Conservation (phyloP, 2,797 vertebrate species). For the Lindbergichthys nudifrons region DNA sequence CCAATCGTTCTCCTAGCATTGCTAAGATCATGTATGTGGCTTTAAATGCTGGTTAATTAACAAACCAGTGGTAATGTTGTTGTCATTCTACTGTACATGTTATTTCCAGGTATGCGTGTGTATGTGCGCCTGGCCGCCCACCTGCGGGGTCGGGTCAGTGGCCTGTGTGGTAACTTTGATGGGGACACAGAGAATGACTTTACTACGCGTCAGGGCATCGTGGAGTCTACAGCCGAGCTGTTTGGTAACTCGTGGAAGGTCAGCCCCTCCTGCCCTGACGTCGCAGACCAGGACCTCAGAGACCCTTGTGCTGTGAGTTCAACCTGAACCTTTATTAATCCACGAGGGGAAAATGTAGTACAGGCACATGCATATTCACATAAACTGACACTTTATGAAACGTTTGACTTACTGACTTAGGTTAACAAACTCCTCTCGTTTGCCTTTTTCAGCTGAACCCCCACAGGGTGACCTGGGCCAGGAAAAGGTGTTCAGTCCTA, state of each 20-base stretch:
- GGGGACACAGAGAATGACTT: slow-evolving; percentile 92
- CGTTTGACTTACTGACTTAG: background rate
- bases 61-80: background rate
- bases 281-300: slow-evolving; percentile 79
- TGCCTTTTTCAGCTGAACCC: slow-evolving; percentile 79
- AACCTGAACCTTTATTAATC: background rate
- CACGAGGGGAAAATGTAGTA: no score
- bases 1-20: background rate
- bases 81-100: background rate
- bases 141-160: slow-evolving; percentile 84
- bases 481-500: slow-evolving; percentile 84
- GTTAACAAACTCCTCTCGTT: background rate
- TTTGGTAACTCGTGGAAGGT: slow-evolving; percentile 95
- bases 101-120: slow-evolving; percentile 88
- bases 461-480: slow-evolving; percentile 88
- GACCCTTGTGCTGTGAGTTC: slow-evolving; percentile 88
- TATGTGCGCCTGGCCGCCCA: slow-evolving; percentile 86
- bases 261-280: slow-evolving; percentile 90
- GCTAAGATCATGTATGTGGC: background rate
- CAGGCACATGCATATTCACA: background rate
- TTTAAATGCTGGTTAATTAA: background rate
- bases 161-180: slow-evolving; percentile 93
- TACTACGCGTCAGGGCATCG: slow-evolving; percentile 87
- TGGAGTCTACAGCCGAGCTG: slow-evolving; percentile 89
- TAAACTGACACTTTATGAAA: background rate